Evolutionary conservation across 2,797 vertebrate genomes (phyloP), one percentile per base, ranked within the genome.

Genomic region (Peromyscus attwateri): DNA sequence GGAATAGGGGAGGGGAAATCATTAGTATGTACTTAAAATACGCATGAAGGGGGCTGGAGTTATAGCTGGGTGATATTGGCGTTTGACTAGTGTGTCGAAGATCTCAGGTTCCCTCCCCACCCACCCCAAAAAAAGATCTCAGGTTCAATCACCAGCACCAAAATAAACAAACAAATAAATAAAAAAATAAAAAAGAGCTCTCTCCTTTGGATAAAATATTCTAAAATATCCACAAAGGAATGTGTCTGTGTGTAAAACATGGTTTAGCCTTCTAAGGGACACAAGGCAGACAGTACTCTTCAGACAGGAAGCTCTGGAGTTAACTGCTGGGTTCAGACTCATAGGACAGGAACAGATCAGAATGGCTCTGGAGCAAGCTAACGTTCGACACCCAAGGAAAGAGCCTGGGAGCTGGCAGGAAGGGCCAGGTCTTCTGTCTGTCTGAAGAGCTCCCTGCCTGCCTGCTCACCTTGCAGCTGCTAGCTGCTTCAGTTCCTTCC

Each of bases 401-500:
- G 62, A 2, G 89, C 5, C 21, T 16, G 2, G 5, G 64, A 29
- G 81, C 46, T 0, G 31, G 40, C 21, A 21, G 16, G 37, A 19
- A 66, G 80, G 16, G 46, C 82, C 0, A 0, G 37, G 19, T n/a
- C 5, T 49, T 80, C 81, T 8, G 43, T 9, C 4, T 11, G 19
- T 37, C 71, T 57, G 9, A 6, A 52, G 3, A 4, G 29, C 43
- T 29, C 25, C 21, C 21, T 37, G 21, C 10, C 19, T 31, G 12
- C 17, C 46, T 9, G 14, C 98, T 96, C 83, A 99, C 99, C 99
- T 99, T 3, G 99, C 99, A 64, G 99, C 98, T 31, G 99, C 99
- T 92, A 99, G 93, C 96, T 99, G 99, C 97, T 99, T 99, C 71
- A 99, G 98, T 94, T 99, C 99, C 97, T 99, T 99, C 99, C 99